phyloP scores from a whole-genome alignment of 2,888 invertebrate genomes.

The Rhimphoctona megacephalus region DNA sequence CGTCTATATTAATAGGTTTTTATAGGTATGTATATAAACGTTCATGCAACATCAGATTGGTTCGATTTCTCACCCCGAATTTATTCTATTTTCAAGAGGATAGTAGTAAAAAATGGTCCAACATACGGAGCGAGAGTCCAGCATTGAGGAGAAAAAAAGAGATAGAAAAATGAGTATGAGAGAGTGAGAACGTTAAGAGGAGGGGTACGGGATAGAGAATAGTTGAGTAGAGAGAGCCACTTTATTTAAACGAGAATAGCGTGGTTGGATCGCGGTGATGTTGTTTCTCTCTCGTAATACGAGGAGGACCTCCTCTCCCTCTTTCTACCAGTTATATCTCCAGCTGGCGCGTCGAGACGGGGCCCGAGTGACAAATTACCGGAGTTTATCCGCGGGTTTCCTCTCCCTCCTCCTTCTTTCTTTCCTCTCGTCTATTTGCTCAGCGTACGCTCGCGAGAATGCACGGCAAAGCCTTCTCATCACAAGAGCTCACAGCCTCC shows the following conservation, averaged over 20 bases:
- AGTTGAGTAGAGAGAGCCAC: conserved; percentile 46
- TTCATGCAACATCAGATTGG: conserved; percentile 10
- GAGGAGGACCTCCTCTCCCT: conserved; percentile 16
- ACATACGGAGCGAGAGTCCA: background rate
- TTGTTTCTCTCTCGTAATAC: conserved; percentile 40
- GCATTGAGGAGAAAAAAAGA: background rate
- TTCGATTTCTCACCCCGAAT: conserved; percentile 39
- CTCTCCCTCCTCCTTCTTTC: conserved; percentile 20
- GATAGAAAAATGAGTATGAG: background rate
- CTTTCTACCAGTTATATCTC: conserved; percentile 34
- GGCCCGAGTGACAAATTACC: conserved; percentile 67
- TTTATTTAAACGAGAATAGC: conserved; percentile 63
- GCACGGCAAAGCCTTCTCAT: conserved; percentile 51
- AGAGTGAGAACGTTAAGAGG: background rate
- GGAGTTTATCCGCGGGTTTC: conserved; percentile 61
- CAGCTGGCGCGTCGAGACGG: conserved; percentile 56
- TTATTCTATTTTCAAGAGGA: conserved; percentile 54
- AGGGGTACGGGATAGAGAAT: background rate
- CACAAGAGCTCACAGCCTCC: conserved; percentile 39
- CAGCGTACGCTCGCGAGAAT: conserved; percentile 53
- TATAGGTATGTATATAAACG: background rate
- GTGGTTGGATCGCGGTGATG: conserved; percentile 46
- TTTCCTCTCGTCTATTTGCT: conserved; percentile 45
- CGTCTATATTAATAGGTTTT: background rate
- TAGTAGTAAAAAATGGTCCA: conserved; percentile 27